Percentiles rank a stretch among this genome's conserved stretches.
These are phyloP conservation scores for Conus canariensis DNA, from an alignment of 2,888 invertebrate species.

Conservation along the genomic window DNA sequence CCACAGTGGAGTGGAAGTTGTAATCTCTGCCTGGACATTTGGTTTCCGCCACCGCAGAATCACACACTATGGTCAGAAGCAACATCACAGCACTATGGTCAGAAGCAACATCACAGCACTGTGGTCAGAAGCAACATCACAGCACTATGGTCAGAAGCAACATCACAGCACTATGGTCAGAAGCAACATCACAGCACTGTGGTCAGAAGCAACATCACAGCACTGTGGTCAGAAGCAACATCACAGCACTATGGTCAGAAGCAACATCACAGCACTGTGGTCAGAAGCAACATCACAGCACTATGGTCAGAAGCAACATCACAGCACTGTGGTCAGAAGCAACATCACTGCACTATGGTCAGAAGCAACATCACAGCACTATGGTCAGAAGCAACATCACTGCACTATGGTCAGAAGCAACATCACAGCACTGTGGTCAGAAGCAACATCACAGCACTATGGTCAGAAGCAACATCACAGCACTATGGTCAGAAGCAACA, in stretches of 20 bases:
- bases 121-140: conserved; percentile 22
- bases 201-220: conserved; percentile 20
- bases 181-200: conserved; percentile 25
- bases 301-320: conserved; percentile 21
- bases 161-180: conserved; percentile 20
- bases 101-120: conserved; percentile 24
- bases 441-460: conserved; percentile 27
- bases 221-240: conserved; percentile 20
- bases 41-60: conserved; percentile 26
- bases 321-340: conserved; percentile 23
- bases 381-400: conserved; percentile 24
- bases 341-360: conserved; percentile 22
- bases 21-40: background rate
- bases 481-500: conserved; percentile 22
- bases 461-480: conserved; percentile 20
- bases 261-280: conserved; percentile 24
- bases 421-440: conserved; percentile 18
- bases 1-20: background rate
- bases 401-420: conserved; percentile 13
- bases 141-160: conserved; percentile 17
- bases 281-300: conserved; percentile 22
- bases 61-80: conserved; percentile 23
- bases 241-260: conserved; percentile 24
- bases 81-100: conserved; percentile 24
- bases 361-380: conserved; percentile 24